Base-by-base conservation (phyloP, 2,113 vertebrate genomes). In the Psilopogon haemacephalus region DNA sequence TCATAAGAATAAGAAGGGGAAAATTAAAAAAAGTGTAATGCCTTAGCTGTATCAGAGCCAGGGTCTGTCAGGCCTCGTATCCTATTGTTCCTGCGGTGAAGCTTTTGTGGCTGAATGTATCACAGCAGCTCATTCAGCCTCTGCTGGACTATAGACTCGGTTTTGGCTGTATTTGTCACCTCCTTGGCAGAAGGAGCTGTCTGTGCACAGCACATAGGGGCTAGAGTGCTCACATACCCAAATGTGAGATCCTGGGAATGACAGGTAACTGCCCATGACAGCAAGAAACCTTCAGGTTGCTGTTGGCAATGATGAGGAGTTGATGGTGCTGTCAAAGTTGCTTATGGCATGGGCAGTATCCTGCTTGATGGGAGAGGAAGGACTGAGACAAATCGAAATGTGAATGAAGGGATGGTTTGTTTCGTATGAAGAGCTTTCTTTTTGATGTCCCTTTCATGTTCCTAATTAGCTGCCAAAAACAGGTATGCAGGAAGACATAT, bases 401-500 rank as follows among this genome's bases (percentile, higher is more conserved):
- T 15, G 59, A 32, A 32, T 50, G 7, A 50, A n/a, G 3, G 2
- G 21, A 27, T 56, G 60, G 12, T 42, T 24, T 50, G 18, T 85
- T 72, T 69, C 5, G 4, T 38, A 3, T 9, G 16, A 72, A 71
- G n/a, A 54, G 26, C 7, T 42, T 3, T 40, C 42, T 3, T 35
- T 78, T 42, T 1, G 2, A 40, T 50, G 11, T 60, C 35, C 26
- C n/a, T 5, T 52, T 1, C 7, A 12, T 80, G 35, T 6, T 30
- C 75, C 38, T 79, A 38, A 8, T 59, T 82, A 72, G 28, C 24
- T 0, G 0, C 46, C 33, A 58, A 28, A 82, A 90, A 46, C 5
- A 16, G 11, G 0, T 52, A 1, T 30, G 3, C 8, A 33, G 80
- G 23, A 35, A 60, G 24, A 26, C 0, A 1, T 28, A 1, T 5